Percentiles rank a stretch among this genome's conserved stretches.
Evolutionary conservation across 1,140 invertebrate species (phyloP).

Genomic region (Tribolium madens): DNA sequence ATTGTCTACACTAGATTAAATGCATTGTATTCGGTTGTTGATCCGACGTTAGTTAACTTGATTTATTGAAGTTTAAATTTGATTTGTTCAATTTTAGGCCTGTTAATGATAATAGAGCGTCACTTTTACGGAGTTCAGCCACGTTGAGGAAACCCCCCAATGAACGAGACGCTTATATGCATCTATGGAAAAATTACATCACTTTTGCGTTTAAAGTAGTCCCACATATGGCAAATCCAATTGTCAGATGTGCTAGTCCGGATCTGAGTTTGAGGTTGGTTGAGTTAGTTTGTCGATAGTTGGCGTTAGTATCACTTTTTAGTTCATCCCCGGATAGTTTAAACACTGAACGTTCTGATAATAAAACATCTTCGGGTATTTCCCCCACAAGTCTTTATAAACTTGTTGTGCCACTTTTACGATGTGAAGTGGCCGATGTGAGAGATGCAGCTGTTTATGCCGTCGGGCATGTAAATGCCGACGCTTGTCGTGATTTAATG

Average conservation of each 20-base stretch:
- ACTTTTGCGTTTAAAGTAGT: slow-evolving; percentile 95
- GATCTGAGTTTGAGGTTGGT: slow-evolving; percentile 87
- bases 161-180: slow-evolving; percentile 92
- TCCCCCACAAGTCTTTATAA: slow-evolving; percentile 91
- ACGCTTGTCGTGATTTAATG: slow-evolving; percentile 92
- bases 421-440: slow-evolving; percentile 93
- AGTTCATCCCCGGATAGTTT: slow-evolving; percentile 90
- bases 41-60: slow-evolving; percentile 92
- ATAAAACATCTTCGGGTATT: slow-evolving; percentile 72
- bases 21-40: slow-evolving; percentile 91
- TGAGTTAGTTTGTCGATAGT: slow-evolving; percentile 58
- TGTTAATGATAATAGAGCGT: slow-evolving; percentile 96
- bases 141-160: slow-evolving; percentile 87
- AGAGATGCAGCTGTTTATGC: slow-evolving; percentile 93
- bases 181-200: slow-evolving; percentile 96
- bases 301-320: slow-evolving; percentile 54
- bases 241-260: slow-evolving; percentile 90
- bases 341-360: slow-evolving; percentile 78
- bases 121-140: slow-evolving; percentile 83
- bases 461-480: slow-evolving; percentile 92
- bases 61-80: not conserved
- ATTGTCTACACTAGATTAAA: slow-evolving; percentile 93
- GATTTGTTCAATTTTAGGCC: slow-evolving; percentile 73
- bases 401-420: slow-evolving; percentile 86
- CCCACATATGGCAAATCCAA: slow-evolving; percentile 84